Conservation (phyloP, 2,888 invertebrate genomes). For the Mechanitis messenoides region DNA sequence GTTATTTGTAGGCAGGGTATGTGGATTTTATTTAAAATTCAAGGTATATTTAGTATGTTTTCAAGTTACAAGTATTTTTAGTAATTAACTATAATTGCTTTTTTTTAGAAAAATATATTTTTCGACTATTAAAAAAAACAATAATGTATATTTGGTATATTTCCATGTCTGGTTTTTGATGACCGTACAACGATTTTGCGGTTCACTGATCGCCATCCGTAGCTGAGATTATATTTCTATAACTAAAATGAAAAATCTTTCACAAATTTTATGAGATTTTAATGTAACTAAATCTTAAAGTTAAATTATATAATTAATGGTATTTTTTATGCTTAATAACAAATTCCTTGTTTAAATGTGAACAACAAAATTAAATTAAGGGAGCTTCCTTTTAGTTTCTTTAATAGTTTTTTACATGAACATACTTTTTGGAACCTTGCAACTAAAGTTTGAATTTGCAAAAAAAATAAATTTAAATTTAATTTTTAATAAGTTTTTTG, state of each 20-base stretch:
- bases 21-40: background rate
- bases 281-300: background rate
- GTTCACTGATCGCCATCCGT: slow-evolving; percentile 24
- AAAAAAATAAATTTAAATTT: no score
- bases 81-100: no score
- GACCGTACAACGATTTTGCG: slow-evolving; percentile 29
- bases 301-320: no score
- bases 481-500: no score
- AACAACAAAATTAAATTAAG: background rate
- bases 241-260: slow-evolving; percentile 15
- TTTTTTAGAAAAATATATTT: no score
- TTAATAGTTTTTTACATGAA: no score
- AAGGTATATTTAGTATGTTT: no score
- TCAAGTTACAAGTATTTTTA: no score
- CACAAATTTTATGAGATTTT: background rate
- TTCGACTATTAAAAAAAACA: background rate
- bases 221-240: slow-evolving; percentile 21
- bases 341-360: background rate
- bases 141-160: background rate
- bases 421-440: no score
- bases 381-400: no score
- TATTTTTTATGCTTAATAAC: background rate
- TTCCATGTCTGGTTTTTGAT: slow-evolving; percentile 2
- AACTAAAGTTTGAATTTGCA: no score
- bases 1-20: background rate